phyloP scores from a whole-genome alignment of 2,113 vertebrate species.

The Corythaeola cristata region DNA sequence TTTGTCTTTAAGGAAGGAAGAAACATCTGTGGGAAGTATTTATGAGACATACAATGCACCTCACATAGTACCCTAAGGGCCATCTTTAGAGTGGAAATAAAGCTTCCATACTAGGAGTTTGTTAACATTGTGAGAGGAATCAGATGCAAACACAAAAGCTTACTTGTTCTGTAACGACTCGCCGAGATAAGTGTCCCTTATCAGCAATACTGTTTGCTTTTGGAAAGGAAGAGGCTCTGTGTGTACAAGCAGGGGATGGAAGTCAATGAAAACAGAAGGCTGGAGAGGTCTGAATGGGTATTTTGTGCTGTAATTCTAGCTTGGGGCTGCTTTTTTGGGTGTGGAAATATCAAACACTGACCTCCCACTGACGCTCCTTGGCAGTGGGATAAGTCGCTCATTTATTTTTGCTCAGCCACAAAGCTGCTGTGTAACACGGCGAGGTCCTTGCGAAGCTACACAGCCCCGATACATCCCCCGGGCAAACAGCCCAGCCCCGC shows the following conservation, averaged over 20 bases:
- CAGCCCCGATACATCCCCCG: neutral
- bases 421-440: slow-evolving; percentile 54
- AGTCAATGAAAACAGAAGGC: slow-evolving; percentile 63
- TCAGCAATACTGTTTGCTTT: slow-evolving; percentile 38
- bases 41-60: neutral
- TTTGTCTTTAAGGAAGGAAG: neutral
- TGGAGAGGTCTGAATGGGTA: slow-evolving; percentile 60
- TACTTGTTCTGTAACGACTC: neutral
- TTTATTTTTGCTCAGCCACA: slow-evolving; percentile 49
- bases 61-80: neutral
- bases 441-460: slow-evolving; percentile 11
- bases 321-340: slow-evolving; percentile 52
- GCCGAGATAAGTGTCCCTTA: slow-evolving; percentile 25
- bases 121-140: neutral
- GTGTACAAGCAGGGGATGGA: slow-evolving; percentile 51
- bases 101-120: neutral
- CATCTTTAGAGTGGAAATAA: slow-evolving; percentile 22
- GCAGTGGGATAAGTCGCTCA: slow-evolving; percentile 49
- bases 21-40: neutral
- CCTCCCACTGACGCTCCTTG: slow-evolving; percentile 41
- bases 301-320: slow-evolving; percentile 63
- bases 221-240: slow-evolving; percentile 30
- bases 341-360: slow-evolving; percentile 68
- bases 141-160: slow-evolving; percentile 27
- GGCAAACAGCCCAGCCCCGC: neutral